Base-by-base conservation (phyloP, 1,140 invertebrate species). In the Lordiphosa collinella region DNA sequence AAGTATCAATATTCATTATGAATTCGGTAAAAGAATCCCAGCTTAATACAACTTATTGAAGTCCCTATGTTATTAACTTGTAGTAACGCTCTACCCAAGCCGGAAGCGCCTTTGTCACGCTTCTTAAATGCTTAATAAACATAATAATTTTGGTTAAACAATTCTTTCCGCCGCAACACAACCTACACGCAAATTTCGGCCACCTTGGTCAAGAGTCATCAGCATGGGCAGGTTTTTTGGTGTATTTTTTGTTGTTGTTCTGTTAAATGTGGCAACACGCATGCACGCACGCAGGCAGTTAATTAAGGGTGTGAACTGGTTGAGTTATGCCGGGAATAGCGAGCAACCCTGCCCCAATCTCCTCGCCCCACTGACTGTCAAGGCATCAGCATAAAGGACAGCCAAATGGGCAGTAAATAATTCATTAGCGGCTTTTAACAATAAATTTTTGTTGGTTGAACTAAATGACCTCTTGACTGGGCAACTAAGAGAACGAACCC, bases 291-390 rank as follows among this genome's bases (percentile, higher is more conserved):
- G 53, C 22, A 56, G 61, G 46, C 64, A 73, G 78, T 86, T 86
- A 86, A 86, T 86, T 86, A 86, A 86, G 84, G 84, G 84, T 86
- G 84, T 86, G 84, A 86, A 86, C 84, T 84, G 82, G 72, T 84
- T 78, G 73, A 84, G 75, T 86, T 79, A 82, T 86, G 82, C 84
- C 59, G 71, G 60, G 54, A 71, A 29, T 22, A 44, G 14, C 18
- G 40, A 35, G 55, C 36, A 47, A 52, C 32, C 36, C 7, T 16
- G 13, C 41, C 38, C 61, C 18, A 11, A 25, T 35, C 8, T 40
- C 47, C 25, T 54, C 55, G n/a, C 46, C 47, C 63, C 55, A 65
- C 46, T 47, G 18, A 34, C 51, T 56, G 61, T 65, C 61, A 50
- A 52, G 51, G 34, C 29, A 44, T 56, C 11, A 29, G 12, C 50